Evolutionary conservation across 2,113 vertebrate genomes (phyloP).

Genomic region (Leuciscus idus): DNA sequence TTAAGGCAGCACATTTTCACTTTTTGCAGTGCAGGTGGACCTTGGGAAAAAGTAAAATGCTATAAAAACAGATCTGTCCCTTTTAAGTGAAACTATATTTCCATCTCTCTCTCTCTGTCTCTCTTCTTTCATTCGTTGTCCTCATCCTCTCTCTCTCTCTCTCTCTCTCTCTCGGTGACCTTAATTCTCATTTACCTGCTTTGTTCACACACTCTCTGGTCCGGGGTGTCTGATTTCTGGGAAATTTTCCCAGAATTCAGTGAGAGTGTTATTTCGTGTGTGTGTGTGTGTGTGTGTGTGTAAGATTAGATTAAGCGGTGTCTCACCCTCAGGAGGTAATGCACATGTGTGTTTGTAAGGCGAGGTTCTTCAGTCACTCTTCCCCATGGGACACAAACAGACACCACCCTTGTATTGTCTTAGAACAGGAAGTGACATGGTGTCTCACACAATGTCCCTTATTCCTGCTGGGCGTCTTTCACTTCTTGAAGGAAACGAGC

Average conservation of each 20-base stretch:
- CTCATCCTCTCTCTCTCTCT: background rate
- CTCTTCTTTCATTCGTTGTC: background rate
- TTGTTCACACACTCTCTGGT: background rate
- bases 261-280: slow-evolving; percentile 3
- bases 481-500: slow-evolving; percentile 35
- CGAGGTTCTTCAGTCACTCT: slow-evolving; percentile 25
- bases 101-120: background rate
- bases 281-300: slow-evolving; percentile 13
- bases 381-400: slow-evolving; percentile 45
- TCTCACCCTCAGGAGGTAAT: slow-evolving; percentile 21
- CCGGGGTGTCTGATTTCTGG: slow-evolving; percentile 40
- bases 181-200: slow-evolving; percentile 23
- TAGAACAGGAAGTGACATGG: slow-evolving; percentile 55
- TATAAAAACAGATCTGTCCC: background rate
- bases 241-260: slow-evolving; percentile 22
- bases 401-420: slow-evolving; percentile 58
- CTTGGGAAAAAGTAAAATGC: background rate
- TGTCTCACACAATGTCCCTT: slow-evolving; percentile 52
- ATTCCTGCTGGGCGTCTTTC: slow-evolving; percentile 45
- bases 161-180: background rate
- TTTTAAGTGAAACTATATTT: background rate
- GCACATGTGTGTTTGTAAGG: slow-evolving; percentile 23
- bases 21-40: background rate
- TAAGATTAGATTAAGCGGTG: slow-evolving; percentile 42
- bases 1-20: background rate